Percentiles rank a stretch among this genome's conserved stretches.
Conservation (phyloP, 35 echinoderm and acorn worm genomes). For the Antedon bifida region DNA sequence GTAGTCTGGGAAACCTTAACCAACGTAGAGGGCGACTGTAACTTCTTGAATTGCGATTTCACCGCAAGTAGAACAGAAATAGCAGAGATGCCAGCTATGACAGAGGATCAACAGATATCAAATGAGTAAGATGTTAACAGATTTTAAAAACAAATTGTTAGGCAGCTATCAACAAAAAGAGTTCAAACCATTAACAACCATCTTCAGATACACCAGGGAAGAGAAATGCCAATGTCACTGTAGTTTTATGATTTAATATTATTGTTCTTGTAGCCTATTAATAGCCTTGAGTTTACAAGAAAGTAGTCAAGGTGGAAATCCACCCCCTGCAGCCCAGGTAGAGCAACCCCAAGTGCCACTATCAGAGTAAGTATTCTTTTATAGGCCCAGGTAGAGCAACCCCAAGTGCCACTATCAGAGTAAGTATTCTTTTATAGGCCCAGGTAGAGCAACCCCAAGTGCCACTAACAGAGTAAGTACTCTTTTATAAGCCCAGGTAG, state of each 20-base stretch:
- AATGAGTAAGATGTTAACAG: conserved; percentile 52
- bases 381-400: background rate
- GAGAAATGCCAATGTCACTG: too few species aligned
- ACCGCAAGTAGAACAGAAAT: conserved; percentile 14
- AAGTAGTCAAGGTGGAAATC: background rate
- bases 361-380: background rate
- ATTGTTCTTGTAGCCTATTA: background rate
- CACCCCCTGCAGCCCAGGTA: background rate
- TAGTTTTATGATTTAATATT: background rate
- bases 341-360: background rate
- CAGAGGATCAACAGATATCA: conserved; percentile 62
- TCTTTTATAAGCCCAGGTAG: background rate
- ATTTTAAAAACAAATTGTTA: background rate
- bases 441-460: background rate
- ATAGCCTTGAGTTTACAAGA: background rate
- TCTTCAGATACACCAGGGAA: too few species aligned
- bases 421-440: too few species aligned
- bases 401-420: background rate
- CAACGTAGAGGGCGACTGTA: conserved; percentile 85
- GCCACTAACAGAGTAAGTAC: background rate
- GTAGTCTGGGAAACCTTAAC: conserved; percentile 90
- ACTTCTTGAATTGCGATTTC: conserved; percentile 75
- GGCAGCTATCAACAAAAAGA: too few species aligned
- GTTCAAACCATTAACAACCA: too few species aligned
- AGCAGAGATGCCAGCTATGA: conserved; percentile 34